These are phyloP conservation scores for Gadopsis bispinosus DNA, from an alignment of 2,797 vertebrate genomes.

Conservation along the genomic window DNA sequence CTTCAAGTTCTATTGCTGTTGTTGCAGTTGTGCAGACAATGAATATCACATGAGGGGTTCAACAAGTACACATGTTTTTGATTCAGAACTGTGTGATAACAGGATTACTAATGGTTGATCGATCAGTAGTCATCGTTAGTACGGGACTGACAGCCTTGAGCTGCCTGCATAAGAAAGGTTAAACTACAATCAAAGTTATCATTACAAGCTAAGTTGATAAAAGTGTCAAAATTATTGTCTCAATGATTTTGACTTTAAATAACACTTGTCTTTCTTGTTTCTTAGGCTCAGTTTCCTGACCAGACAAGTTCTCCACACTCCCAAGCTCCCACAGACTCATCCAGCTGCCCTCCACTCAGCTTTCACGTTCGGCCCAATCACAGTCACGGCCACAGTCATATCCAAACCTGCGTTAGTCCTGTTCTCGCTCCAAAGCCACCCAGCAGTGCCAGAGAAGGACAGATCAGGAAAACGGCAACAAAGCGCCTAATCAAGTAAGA, in stretches of 20 bases:
- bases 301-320: constrained; percentile 72
- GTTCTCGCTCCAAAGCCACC: constrained; percentile 82
- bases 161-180: not conserved
- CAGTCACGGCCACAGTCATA: constrained; percentile 81
- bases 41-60: not conserved
- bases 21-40: not conserved
- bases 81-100: not conserved
- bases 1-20: not conserved
- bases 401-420: constrained; percentile 74
- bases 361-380: constrained; percentile 73
- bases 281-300: constrained; percentile 85
- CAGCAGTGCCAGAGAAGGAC: constrained; percentile 81
- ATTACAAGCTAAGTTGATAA: not conserved
- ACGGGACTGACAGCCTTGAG: not conserved
- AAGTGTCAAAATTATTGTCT: constrained; percentile 16
- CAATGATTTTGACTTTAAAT: constrained; percentile 7
- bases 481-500: constrained; percentile 92
- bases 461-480: constrained; percentile 83
- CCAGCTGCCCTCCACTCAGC: constrained; percentile 74
- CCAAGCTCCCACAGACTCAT: constrained; percentile 66
- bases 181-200: constrained; percentile 12
- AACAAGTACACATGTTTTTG: not conserved
- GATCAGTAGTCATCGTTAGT: not conserved
- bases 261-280: constrained; percentile 52
- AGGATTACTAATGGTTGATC: not conserved